Conservation (phyloP, 2,888 invertebrate species). For the Trachelus tabidus region DNA sequence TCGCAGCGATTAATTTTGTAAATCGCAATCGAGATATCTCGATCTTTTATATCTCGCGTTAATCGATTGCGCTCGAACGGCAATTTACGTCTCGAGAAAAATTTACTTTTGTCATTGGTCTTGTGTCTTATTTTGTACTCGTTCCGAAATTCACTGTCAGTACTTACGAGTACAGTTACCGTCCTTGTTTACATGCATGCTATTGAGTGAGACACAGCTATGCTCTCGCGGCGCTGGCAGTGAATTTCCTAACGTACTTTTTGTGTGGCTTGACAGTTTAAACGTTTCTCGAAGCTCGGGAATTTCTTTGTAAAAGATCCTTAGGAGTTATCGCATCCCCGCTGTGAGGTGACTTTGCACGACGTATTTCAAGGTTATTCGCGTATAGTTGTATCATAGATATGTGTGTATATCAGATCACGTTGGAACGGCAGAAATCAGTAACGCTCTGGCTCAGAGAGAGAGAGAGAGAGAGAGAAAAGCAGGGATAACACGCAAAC, state of each 20-base stretch:
- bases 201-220: too few species aligned
- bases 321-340: neutral
- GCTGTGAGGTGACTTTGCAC: neutral
- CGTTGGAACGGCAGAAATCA: constrained; percentile 58
- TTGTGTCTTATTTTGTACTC: too few species aligned
- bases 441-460: constrained; percentile 42
- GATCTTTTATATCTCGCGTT: neutral
- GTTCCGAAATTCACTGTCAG: too few species aligned
- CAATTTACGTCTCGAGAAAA: neutral
- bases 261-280: neutral
- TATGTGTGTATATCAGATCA: neutral
- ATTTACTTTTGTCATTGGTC: neutral
- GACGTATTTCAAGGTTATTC: neutral
- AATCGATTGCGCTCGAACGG: neutral
- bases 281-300: neutral
- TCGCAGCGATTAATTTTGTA: neutral
- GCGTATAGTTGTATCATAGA: neutral
- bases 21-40: neutral
- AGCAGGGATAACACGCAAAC: too few species aligned
- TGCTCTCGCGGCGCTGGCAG: too few species aligned
- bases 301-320: neutral
- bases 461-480: constrained; percentile 6
- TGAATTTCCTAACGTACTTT: neutral
- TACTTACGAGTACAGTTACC: too few species aligned
- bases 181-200: too few species aligned